Evolutionary conservation across 2,113 vertebrate species (phyloP), one percentile per base, ranked within the genome.

Genomic region (Corythornis vintsioides): DNA sequence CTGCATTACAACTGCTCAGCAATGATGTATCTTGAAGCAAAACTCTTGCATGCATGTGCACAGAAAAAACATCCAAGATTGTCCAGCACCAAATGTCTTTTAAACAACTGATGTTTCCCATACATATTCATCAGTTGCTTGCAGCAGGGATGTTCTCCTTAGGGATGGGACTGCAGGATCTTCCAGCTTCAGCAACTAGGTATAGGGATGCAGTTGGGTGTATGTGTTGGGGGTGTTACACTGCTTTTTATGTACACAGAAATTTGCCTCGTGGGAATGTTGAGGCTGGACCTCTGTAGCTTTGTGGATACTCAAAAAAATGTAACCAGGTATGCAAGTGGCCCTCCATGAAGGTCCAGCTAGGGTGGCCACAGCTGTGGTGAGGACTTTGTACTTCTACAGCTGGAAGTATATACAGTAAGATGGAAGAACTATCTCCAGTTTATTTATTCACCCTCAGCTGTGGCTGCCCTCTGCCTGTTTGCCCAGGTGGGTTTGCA

Each of bases 201-300:
- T 56, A 13, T 22, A 70, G 40, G 48, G 38, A 28, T 91, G 64
- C n/a, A 48, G 0, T 0, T 38, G 25, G 6, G 2, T 2, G 2
- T 11, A 19, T 3, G 38, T 38, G 17, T 55, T 72, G 5, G 3
- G 7, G 0, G 3, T 88, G 22, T 12, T 25, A 8, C 61, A 57
- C 57, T 90, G 17, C 35, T 55, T 40, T 0, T 73, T 45, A 24
- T 0, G 1, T 26, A n/a, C 17, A 20, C 14, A 81, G 35, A 74
- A 77, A 86, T 57, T 48, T 0, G 0, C 11, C 29, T 86, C 12
- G n/a, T 45, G n/a, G 6, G 7, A 42, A 8, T 55, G 31, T 31
- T 83, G 64, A 50, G 28, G 47, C 22, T 81, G 48, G 52, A 12
- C 28, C 50, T 55, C 56, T 29, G 24, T 47, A 72, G 26, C 67